Percentiles rank a stretch among this genome's conserved stretches.
Conservation (phyloP, 2,888 invertebrate genomes). For the Aphodius granarius region DNA sequence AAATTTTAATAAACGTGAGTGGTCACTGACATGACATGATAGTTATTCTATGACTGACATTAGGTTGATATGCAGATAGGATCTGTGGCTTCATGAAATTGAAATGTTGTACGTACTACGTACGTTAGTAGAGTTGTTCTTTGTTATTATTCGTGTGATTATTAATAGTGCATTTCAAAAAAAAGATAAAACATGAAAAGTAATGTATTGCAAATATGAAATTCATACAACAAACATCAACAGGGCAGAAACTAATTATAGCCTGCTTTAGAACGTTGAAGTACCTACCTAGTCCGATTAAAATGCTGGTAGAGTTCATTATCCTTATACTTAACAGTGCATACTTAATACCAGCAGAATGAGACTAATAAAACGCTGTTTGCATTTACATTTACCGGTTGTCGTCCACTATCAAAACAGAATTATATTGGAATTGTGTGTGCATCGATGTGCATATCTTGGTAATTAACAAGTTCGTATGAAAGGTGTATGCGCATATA, state of each 20-base stretch:
- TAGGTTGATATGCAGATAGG: too few species aligned
- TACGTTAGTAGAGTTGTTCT: too few species aligned
- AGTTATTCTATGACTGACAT: too few species aligned
- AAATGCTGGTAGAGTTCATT: not conserved
- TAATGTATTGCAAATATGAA: not conserved
- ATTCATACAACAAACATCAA: not conserved
- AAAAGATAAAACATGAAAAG: too few species aligned
- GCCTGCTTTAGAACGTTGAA: not conserved
- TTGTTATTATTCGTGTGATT: too few species aligned
- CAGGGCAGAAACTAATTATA: not conserved
- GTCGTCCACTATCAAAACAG: not conserved
- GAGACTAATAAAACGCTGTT: not conserved
- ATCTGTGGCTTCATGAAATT: too few species aligned
- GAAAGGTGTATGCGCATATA: slow-evolving; percentile 52
- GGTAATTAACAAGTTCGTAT: slow-evolving; percentile 55
- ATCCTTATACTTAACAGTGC: not conserved
- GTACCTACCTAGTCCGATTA: not conserved
- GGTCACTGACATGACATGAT: too few species aligned
- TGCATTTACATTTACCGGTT: not conserved
- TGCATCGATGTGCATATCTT: slow-evolving; percentile 49
- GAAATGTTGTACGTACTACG: too few species aligned
- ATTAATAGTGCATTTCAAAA: too few species aligned
- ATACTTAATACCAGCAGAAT: not conserved
- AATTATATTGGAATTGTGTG: slow-evolving; percentile 38
- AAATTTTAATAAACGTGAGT: too few species aligned